phyloP scores from a whole-genome alignment of 2,888 invertebrate genomes.

The Sesia apiformis region DNA sequence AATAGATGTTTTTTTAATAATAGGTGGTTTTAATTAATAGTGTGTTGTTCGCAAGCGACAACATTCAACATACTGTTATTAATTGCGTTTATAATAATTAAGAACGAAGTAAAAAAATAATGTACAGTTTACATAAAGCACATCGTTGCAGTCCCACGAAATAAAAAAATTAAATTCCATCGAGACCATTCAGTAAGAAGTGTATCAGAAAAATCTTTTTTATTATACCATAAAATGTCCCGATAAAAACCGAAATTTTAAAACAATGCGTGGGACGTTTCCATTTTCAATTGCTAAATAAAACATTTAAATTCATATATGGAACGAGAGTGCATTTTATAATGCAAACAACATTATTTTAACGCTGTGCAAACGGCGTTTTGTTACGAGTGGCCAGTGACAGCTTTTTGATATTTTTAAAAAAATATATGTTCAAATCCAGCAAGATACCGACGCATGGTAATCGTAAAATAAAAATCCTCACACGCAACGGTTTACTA shows the following conservation, averaged over 20 bases:
- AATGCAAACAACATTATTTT: constrained; percentile 39
- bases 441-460: constrained; percentile 17
- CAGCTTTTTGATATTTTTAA: constrained; percentile 11
- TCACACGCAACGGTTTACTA: constrained; percentile 8
- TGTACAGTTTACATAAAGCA: no score
- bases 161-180: no score
- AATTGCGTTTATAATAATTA: no score
- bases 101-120: no score
- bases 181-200: no score
- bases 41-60: no score
- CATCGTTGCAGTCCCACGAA: no score
- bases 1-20: no score
- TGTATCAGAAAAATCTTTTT: neutral
- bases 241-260: constrained; percentile 15
- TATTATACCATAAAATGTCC: constrained; percentile 7
- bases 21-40: no score
- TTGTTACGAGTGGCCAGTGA: constrained; percentile 16
- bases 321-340: constrained; percentile 32
- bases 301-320: constrained; percentile 43
- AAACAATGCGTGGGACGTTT: constrained; percentile 34
- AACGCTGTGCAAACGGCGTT: constrained; percentile 25
- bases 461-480: constrained; percentile 31
- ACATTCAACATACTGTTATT: no score
- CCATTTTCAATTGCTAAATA: constrained; percentile 32
- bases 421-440: constrained; percentile 9